Conservation (phyloP, 2,888 invertebrate species). For the Noctua janthina region DNA sequence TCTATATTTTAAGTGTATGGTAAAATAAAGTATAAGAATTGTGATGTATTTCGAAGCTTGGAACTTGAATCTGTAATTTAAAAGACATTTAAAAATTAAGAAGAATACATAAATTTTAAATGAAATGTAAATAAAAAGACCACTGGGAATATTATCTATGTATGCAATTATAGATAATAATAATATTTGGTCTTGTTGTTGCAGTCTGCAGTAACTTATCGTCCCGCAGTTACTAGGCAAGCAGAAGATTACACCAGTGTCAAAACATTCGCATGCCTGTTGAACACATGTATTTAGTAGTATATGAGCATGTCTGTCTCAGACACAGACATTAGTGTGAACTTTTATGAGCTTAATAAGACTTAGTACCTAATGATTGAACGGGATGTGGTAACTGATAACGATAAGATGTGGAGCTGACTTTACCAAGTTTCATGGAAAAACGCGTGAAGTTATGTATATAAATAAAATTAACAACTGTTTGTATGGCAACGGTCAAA, state of each 20-base stretch:
- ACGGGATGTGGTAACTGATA: neutral
- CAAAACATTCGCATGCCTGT: conserved; percentile 26
- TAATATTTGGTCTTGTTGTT: conserved; percentile 30
- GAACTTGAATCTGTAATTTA: neutral
- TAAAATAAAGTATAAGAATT: neutral
- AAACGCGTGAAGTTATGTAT: neutral
- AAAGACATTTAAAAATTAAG: neutral
- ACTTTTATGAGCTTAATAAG: neutral
- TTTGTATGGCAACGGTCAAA: neutral
- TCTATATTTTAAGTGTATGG: neutral
- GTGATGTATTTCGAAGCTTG: neutral
- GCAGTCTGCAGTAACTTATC: conserved; percentile 39
- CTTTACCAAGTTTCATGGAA: neutral
- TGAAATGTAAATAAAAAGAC: neutral
- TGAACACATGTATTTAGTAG: conserved; percentile 20
- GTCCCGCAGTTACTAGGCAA: conserved; percentile 48
- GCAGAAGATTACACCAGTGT: conserved; percentile 34
- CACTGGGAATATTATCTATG: conserved; percentile 4
- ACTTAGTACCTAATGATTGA: neutral
- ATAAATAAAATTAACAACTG: neutral
- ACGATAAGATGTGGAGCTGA: neutral
- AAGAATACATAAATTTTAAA: neutral
- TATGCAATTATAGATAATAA: neutral
- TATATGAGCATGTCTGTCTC: neutral
- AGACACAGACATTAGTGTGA: neutral